Evolutionary conservation across 2,113 vertebrate species (phyloP).

Genomic region (Macrotus californicus): DNA sequence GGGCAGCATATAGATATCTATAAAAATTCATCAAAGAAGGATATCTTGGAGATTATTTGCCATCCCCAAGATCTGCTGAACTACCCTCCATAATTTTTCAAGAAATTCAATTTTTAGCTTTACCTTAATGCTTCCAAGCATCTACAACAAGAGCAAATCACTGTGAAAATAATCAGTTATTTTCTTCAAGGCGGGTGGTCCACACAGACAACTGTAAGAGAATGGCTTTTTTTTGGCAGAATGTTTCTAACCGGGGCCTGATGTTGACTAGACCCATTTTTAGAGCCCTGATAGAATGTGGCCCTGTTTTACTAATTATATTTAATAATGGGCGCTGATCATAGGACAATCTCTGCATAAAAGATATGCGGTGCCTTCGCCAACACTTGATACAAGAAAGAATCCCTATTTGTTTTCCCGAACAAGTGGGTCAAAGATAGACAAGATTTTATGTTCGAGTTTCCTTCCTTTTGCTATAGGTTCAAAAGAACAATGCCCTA

Average conservation of each 20-base stretch:
- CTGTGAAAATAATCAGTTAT: not conserved
- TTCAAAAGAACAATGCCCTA: not conserved
- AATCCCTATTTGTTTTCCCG: not conserved
- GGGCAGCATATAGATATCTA: not conserved
- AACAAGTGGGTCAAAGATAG: not conserved
- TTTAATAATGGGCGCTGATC: not conserved
- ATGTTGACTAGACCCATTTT: not conserved
- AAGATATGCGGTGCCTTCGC: not conserved
- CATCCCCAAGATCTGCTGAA: not conserved
- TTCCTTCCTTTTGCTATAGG: not conserved
- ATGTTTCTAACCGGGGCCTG: not conserved
- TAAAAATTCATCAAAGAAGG: not conserved
- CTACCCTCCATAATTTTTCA: not conserved
- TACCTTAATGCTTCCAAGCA: not conserved
- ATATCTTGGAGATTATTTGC: not conserved
- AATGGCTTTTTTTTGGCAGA: not conserved
- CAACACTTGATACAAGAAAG: not conserved
- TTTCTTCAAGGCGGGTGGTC: not conserved
- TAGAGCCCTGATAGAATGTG: not conserved
- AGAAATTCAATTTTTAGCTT: not conserved
- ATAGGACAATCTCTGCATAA: not conserved
- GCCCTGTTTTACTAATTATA: not conserved
- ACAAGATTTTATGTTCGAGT: not conserved
- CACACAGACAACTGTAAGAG: not conserved
- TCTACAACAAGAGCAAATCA: not conserved